Evolutionary conservation across 1,140 invertebrate genomes (phyloP), one percentile per base, ranked within the genome.

Genomic region (Drosophila albomicans): DNA sequence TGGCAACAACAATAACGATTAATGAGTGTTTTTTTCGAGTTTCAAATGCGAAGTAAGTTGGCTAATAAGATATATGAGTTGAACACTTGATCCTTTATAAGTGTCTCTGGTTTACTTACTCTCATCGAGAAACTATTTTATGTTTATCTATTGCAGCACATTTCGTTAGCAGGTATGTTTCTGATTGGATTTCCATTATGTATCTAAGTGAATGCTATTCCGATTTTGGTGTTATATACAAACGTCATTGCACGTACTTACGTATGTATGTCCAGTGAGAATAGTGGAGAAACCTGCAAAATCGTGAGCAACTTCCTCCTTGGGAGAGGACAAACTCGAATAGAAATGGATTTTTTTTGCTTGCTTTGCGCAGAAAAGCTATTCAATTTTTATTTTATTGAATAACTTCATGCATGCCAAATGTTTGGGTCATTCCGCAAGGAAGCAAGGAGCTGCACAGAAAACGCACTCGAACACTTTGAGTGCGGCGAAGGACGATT

Each of bases 331-430:
- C 61, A 63, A 69, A 67, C 76, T 77, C 71, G 79, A 82, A 79
- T 67, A 66, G 28, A 67, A 81, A 62, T 41, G 4, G 49, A 52
- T 61, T 76, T 57, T 43, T 43, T 52, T 57, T 32, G 5, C 38
- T 48, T 3, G 10, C 13, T 58, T 67, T 51, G 43, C 49, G 46
- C 54, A 66, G 43, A 62, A 20, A 65, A 82, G 80, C 59, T 64
- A 84, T 87, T 87, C 84, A 87, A 84, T 89, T 87, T 87, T 87
- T 87, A 87, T 87, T 84, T 87, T 89, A 88, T 87, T 84, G 87
- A 87, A 87, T 87, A 87, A 87, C 84, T 87, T 82, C 84, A 82
- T 88, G 82, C 79, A 82, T 86, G 72, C 79, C 82, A 82, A 86
- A 86, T 86, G 79, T 70, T 81, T 68, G 38, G 78, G 59, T 80